Percentiles rank a stretch among this genome's conserved stretches.
These are phyloP conservation scores for Dasypolia templi DNA, from an alignment of 2,888 invertebrate genomes.

Conservation along the genomic window DNA sequence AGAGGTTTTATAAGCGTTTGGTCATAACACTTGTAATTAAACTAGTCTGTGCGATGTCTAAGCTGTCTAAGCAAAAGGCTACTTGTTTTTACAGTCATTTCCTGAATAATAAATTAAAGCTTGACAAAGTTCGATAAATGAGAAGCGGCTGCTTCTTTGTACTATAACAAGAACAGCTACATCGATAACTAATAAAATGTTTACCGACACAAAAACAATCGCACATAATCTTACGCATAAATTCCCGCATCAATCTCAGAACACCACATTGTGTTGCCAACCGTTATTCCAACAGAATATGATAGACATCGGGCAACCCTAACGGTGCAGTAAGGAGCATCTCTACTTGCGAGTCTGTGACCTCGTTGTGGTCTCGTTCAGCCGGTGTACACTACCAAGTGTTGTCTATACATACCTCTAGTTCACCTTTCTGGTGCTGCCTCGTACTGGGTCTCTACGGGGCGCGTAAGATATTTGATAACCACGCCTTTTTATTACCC, in stretches of 20 bases:
- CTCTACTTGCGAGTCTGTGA: conserved; percentile 56
- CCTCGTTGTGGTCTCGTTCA: conserved; percentile 65
- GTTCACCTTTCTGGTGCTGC: conserved; percentile 33
- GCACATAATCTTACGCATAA: conserved; percentile 6
- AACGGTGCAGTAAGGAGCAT: conserved; percentile 60
- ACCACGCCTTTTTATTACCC: conserved; percentile 50
- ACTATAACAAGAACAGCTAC: neutral
- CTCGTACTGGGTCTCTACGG: neutral
- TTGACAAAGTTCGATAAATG: conserved; percentile 22
- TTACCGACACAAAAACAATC: conserved; percentile 21
- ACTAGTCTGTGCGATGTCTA: conserved; percentile 17
- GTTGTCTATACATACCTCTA: conserved; percentile 50
- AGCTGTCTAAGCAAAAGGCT: too few relatives aligned
- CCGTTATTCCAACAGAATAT: conserved; percentile 23
- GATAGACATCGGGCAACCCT: conserved; percentile 57
- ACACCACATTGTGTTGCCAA: conserved; percentile 24
- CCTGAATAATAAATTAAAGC: conserved; percentile 13
- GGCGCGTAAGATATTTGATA: conserved; percentile 55
- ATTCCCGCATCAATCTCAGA: neutral
- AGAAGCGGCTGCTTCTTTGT: conserved; percentile 19
- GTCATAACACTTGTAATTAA: conserved; percentile 46
- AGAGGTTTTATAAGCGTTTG: conserved; percentile 33
- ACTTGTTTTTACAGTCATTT: conserved; percentile 7
- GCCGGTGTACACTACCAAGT: conserved; percentile 64
- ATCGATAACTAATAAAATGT: conserved; percentile 16